Evolutionary conservation across 2,797 vertebrate genomes (phyloP).

Genomic region (Hapalemur alaotrensis): DNA sequence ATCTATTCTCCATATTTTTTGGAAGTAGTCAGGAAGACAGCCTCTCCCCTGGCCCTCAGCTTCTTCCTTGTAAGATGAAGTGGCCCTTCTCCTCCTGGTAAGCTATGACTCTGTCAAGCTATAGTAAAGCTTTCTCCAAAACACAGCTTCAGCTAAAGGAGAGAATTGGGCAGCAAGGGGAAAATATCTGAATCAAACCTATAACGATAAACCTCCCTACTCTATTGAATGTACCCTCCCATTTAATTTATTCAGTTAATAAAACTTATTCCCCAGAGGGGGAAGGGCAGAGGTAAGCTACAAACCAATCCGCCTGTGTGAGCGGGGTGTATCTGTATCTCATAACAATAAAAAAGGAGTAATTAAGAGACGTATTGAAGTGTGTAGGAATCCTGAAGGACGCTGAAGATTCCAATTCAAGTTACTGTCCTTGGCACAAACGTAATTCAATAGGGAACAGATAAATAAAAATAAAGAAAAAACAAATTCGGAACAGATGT

Average conservation of each 20-base stretch:
- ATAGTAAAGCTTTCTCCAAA: not conserved
- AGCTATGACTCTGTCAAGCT: not conserved
- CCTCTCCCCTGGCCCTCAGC: not conserved
- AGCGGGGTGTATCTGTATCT: constrained; percentile 23
- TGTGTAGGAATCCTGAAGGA: constrained; percentile 78
- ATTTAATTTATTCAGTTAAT: constrained; percentile 80
- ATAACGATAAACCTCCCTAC: constrained; percentile 45
- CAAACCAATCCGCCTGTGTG: constrained; percentile 49
- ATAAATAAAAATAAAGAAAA: constrained; percentile 78
- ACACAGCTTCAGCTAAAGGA: not conserved
- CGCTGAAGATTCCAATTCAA: constrained; percentile 71
- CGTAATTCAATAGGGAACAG: constrained; percentile 66
- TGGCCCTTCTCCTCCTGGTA: not conserved
- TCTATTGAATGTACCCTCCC: constrained; percentile 8
- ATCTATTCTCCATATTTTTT: not conserved
- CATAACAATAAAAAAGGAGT: constrained; percentile 77
- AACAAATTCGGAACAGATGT: constrained; percentile 71
- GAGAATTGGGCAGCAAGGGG: constrained; percentile 25
- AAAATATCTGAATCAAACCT: constrained; percentile 49
- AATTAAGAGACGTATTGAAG: constrained; percentile 83
- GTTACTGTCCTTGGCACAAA: constrained; percentile 78
- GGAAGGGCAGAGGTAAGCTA: constrained; percentile 68
- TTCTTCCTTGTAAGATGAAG: not conserved
- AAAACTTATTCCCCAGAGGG: constrained; percentile 65
- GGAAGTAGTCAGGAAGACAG: not conserved